These are phyloP conservation scores for Pseudolaguvia tuberculata DNA, from an alignment of 2,113 vertebrate genomes.

Conservation along the genomic window DNA sequence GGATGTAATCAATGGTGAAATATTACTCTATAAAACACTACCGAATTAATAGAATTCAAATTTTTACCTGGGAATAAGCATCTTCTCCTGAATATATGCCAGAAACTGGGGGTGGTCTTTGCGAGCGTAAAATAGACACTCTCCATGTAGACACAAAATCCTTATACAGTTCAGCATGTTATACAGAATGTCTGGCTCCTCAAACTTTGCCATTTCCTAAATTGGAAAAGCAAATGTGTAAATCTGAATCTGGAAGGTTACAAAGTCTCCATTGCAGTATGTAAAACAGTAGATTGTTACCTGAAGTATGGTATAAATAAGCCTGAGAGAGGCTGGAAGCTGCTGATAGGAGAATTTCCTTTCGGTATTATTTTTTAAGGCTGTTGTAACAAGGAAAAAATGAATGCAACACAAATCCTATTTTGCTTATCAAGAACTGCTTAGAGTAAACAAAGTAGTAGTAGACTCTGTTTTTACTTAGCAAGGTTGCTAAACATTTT, in stretches of 20 bases:
- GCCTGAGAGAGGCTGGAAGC: slow-evolving; percentile 88
- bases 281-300: slow-evolving; percentile 60
- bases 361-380: slow-evolving; percentile 86
- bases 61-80: slow-evolving; percentile 89
- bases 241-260: neutral
- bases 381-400: slow-evolving; percentile 58
- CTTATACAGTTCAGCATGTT: slow-evolving; percentile 97
- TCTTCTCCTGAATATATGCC: slow-evolving; percentile 91
- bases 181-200: slow-evolving; percentile 97
- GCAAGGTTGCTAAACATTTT: neutral
- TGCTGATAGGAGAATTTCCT: slow-evolving; percentile 93
- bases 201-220: slow-evolving; percentile 96
- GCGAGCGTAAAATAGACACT: slow-evolving; percentile 86
- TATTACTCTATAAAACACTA: neutral
- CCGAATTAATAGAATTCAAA: neutral
- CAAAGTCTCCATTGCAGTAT: neutral
- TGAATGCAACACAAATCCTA: slow-evolving; percentile 13
- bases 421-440: neutral
- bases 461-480: neutral
- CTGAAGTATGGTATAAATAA: slow-evolving; percentile 96
- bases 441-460: neutral
- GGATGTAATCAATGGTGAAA: neutral
- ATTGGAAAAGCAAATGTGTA: neutral
- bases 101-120: slow-evolving; percentile 95
- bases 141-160: slow-evolving; percentile 92